Percentiles rank a stretch among this genome's conserved stretches.
Conservation (phyloP, 2,888 invertebrate genomes). For the Pyralis farinalis region DNA sequence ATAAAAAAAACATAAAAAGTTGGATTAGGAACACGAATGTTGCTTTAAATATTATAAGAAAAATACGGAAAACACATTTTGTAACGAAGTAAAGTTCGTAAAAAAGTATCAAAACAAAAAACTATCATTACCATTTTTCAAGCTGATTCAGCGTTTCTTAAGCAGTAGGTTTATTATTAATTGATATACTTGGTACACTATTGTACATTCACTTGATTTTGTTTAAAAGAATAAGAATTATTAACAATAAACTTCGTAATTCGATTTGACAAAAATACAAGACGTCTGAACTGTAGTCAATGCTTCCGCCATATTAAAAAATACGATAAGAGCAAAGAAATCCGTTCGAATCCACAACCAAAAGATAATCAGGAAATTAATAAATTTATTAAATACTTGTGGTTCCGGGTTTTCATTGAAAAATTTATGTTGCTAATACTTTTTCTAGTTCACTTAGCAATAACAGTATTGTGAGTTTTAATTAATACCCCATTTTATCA, state of each 20-base stretch:
- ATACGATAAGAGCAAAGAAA: constrained; percentile 61
- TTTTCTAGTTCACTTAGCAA: too few species aligned
- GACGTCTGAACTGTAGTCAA: constrained; percentile 74
- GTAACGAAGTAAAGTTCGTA: constrained; percentile 64
- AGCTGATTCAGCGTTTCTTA: constrained; percentile 33
- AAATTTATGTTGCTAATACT: too few species aligned
- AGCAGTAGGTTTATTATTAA: constrained; percentile 20
- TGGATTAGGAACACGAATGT: constrained; percentile 17
- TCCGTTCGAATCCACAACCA: constrained; percentile 35
- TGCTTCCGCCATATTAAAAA: constrained; percentile 79
- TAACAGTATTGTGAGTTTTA: too few species aligned
- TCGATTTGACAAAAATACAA: constrained; percentile 50
- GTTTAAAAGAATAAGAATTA: constrained; percentile 44
- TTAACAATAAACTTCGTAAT: constrained; percentile 41
- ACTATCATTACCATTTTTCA: constrained; percentile 80
- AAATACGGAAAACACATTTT: constrained; percentile 50
- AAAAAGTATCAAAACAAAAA: constrained; percentile 83
- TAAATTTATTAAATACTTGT: too few species aligned
- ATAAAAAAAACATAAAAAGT: constrained; percentile 13
- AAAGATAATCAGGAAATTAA: neutral
- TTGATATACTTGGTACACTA: constrained; percentile 27
- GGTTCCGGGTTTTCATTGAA: too few species aligned
- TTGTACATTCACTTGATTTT: constrained; percentile 35
- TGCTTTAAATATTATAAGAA: constrained; percentile 25
- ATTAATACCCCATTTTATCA: too few species aligned